Base-by-base conservation (phyloP, 1,140 invertebrate species). In the Protaetia brevitarsis region DNA sequence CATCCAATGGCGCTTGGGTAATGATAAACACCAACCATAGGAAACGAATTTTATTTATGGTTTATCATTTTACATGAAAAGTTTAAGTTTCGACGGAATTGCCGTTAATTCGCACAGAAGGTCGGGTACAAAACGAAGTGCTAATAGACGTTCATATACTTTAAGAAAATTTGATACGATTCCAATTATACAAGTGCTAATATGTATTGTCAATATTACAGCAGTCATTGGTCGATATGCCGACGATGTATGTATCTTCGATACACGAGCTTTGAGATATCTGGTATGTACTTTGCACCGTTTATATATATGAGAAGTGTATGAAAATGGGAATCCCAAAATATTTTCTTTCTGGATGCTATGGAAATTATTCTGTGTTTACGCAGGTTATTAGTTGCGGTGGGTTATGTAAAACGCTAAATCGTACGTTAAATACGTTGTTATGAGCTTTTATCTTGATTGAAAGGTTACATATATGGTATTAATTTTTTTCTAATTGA, bases 151-250 rank as follows among this genome's bases (percentile, higher is more conserved):
- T 19, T 23, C 41, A 51, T 26, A 51, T 23, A 23, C 26, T 23
- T 26, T 8, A 51, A 23, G 7, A 45, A 51, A 23, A 51, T n/a
- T n/a, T n/a, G 41, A 51, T 13, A 10, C 2, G 41, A 51, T 8
- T 11, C 11, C 19, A 51, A 51, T 51, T 51, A 51, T 51, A 51
- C n/a, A n/a, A 23, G 41, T 23, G 41, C 41, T 51, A 51, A 51
- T 51, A 3, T n/a, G 5, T 23, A 5, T 5, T 23, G 41, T 51
- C 41, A 51, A 51, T 19, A 51, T 23, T 1, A 8, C 19, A 51
- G 31, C 7, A 51, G 41, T 19, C 41, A 51, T 51, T 51, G 41
- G 13, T 51, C 41, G 2, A 51, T 2, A 51, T 51, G 13, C 13
- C 0, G 19, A 16, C n/a, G n/a, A n/a, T n/a, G n/a, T n/a, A n/a